Evolutionary conservation across 2,113 vertebrate genomes (phyloP).

Genomic region (Cebidichthys violaceus): DNA sequence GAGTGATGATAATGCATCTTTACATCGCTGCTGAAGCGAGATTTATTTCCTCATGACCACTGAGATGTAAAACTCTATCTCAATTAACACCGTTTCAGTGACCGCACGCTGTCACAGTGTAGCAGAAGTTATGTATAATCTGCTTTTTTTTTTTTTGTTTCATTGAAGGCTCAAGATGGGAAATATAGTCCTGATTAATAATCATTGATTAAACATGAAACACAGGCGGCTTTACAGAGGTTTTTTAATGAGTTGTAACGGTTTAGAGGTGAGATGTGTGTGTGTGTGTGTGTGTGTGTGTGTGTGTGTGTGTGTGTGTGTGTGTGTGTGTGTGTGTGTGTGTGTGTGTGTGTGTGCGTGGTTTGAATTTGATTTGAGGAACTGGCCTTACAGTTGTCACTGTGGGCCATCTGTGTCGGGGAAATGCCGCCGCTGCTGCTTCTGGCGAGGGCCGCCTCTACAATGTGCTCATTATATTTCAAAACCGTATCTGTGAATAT

Average conservation of each 20-base stretch:
- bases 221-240: neutral
- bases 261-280: constrained; percentile 17
- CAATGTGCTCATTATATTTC: constrained; percentile 69
- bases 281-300: constrained; percentile 11
- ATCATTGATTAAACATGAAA: neutral
- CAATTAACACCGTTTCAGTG: constrained; percentile 25
- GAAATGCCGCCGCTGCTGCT: constrained; percentile 37
- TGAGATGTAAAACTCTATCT: constrained; percentile 19
- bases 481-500: constrained; percentile 59
- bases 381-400: constrained; percentile 36
- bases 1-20: constrained; percentile 48
- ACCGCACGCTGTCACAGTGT: neutral
- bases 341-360: constrained; percentile 4
- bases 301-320: constrained; percentile 13
- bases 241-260: neutral
- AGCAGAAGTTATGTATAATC: neutral
- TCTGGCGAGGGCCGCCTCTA: constrained; percentile 43
- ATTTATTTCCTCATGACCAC: constrained; percentile 37
- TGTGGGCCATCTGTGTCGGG: constrained; percentile 63
- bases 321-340: neutral
- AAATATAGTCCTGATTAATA: constrained; percentile 1
- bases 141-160: constrained; percentile 22
- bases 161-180: neutral
- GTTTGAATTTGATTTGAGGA: constrained; percentile 26
- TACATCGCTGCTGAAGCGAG: neutral